phyloP scores from a whole-genome alignment of 2,888 invertebrate species.

The Mythimna pallens region DNA sequence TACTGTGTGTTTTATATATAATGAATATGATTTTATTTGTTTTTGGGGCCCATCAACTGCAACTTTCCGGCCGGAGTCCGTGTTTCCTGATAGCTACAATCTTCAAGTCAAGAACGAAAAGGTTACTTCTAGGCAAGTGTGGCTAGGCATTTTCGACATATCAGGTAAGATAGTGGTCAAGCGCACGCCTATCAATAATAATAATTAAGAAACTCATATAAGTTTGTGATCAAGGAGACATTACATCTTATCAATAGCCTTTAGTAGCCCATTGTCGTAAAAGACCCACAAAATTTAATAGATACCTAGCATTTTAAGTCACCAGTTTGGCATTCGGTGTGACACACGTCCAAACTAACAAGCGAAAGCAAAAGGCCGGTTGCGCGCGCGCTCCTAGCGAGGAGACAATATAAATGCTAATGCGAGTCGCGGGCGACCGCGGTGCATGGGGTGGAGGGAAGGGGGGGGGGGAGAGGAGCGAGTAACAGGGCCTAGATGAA shows the following conservation, averaged over 20 bases:
- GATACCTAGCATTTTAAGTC: not conserved
- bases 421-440: slow-evolving; percentile 47
- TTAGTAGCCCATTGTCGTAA: not conserved
- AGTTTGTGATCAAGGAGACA: not conserved
- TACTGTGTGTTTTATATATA: not conserved
- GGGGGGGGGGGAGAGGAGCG: not conserved
- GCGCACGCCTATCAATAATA: too few species aligned
- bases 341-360: slow-evolving; percentile 31
- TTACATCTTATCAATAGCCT: not conserved
- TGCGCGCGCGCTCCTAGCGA: slow-evolving; percentile 66
- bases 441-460: not conserved
- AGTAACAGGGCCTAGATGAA: slow-evolving; percentile 20
- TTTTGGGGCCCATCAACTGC: not conserved
- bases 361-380: slow-evolving; percentile 53
- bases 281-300: not conserved
- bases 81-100: too few species aligned
- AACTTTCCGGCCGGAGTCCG: not conserved
- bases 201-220: not conserved
- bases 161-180: too few species aligned
- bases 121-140: too few species aligned
- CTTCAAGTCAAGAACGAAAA: too few species aligned
- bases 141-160: too few species aligned
- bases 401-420: slow-evolving; percentile 79
- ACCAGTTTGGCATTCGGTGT: slow-evolving; percentile 47
- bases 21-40: not conserved